Evolutionary conservation across 1,140 invertebrate species (phyloP), one percentile per base, ranked within the genome.

Genomic region (Drosophila virilis): DNA sequence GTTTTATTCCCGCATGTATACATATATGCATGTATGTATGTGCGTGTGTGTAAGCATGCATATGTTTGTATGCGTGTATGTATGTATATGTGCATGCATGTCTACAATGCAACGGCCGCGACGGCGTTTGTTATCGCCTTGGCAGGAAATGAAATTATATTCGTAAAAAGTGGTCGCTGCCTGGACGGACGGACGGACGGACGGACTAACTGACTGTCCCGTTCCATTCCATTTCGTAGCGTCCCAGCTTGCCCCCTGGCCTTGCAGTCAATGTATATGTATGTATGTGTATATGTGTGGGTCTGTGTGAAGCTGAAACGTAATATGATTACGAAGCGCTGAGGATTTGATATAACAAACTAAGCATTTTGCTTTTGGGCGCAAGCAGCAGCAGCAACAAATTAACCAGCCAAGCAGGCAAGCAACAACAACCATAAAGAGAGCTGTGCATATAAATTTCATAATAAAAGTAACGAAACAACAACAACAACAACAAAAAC

Each of bases 101-200:
- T 15, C 70, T 55, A 58, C 62, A 60, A 48, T 74, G 62, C 74
- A 66, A 43, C 46, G 58, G 70, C 51, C 55, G 66, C 74, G 46
- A 69, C 70, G 77, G 58, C 65, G 79, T 79, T 88, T 54, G 81
- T 85, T 85, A 86, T 86, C 84, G 83, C 83, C 84, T 86, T 86
- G 83, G 84, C 83, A 86, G 83, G 83, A 86, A 86, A 86, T 86
- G 83, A 80, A 86, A 86, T 86, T 86, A 88, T 86, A 88, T 86
- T 88, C 83, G 83, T 79, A 86, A 79, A 86, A 70, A 74, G 67
- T 74, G 66, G 52, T 64, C 67, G 58, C 35, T 50, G 32, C 13
- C 46, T 43, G 58, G n/a, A 37, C 58, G 8, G 58, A 46, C 28
- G 13, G 32, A 35, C 17, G n/a, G 42, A 60, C 28, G 9, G n/a